Conservation (phyloP, 2,113 vertebrate species). For the Atherinomorus stipes region DNA sequence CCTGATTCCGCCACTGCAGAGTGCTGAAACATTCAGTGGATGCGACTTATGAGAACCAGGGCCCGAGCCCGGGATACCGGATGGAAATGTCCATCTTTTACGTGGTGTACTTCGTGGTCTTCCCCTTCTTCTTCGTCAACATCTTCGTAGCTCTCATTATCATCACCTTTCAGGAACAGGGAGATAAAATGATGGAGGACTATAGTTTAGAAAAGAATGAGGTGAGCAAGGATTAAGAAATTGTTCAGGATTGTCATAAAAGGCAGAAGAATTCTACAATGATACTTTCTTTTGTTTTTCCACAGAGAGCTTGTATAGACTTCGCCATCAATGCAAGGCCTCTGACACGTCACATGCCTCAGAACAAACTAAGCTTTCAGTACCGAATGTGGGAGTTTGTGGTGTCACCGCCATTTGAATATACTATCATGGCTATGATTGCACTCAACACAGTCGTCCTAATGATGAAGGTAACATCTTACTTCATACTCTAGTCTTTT, state of each 20-base stretch:
- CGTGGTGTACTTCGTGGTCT: conserved; percentile 98
- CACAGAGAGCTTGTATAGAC: conserved; percentile 95
- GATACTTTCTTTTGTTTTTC: conserved; percentile 24
- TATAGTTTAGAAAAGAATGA: conserved; percentile 98
- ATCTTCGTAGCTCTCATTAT: conserved; percentile 99
- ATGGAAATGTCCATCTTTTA: conserved; percentile 99
- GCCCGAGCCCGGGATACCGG: conserved; percentile 95
- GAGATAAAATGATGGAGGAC: conserved; percentile 99
- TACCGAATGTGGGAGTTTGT: conserved; percentile 99
- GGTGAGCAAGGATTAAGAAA: conserved; percentile 74
- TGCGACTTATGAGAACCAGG: conserved; percentile 97
- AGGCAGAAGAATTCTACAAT: neutral
- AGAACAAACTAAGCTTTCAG: conserved; percentile 96
- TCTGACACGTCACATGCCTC: conserved; percentile 95
- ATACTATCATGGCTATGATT: conserved; percentile 99
- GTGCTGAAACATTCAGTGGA: conserved; percentile 98
- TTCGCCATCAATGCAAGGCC: conserved; percentile 97
- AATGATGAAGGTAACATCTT: conserved; percentile 93
- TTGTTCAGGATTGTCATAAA: neutral
- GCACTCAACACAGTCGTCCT: conserved; percentile 97
- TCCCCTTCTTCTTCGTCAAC: conserved; percentile 99
- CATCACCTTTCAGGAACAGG: conserved; percentile 98
- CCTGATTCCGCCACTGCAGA: conserved; percentile 74
- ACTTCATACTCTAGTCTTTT: conserved; percentile 1
- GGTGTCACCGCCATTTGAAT: conserved; percentile 96